These are phyloP conservation scores for Amphipoea oculea DNA, from an alignment of 2,888 invertebrate genomes.

Conservation along the genomic window DNA sequence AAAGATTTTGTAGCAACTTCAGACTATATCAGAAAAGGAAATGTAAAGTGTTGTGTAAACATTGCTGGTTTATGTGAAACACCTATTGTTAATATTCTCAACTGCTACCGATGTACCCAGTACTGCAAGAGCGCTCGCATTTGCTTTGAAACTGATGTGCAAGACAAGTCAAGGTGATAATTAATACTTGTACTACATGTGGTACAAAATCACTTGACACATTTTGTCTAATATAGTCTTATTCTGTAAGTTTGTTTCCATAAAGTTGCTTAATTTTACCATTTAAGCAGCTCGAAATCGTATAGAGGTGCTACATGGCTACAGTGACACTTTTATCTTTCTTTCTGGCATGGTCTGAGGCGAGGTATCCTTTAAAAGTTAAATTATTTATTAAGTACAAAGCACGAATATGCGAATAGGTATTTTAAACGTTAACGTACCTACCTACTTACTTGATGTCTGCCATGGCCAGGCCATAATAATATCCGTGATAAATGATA, in stretches of 20 bases:
- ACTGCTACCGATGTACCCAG: neutral
- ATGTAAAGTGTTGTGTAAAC: neutral
- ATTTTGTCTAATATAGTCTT: neutral
- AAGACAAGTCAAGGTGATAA: neutral
- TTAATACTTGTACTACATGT: no score
- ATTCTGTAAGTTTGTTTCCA: neutral
- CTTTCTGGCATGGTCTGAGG: conserved; percentile 4
- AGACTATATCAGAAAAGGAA: neutral
- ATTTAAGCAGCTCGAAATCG: neutral
- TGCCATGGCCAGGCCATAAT: neutral
- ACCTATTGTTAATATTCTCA: no score
- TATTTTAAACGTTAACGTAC: conserved; percentile 7
- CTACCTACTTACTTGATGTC: conserved; percentile 29
- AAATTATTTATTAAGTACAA: neutral
- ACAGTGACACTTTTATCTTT: neutral
- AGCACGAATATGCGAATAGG: neutral
- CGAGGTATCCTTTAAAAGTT: neutral
- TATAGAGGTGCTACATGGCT: neutral
- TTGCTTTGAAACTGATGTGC: neutral
- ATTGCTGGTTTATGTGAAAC: neutral
- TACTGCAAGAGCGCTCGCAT: neutral
- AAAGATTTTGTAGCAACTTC: conserved; percentile 6
- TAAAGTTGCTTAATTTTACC: neutral
- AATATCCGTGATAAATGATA: no score
- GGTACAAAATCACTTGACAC: neutral